phyloP scores from a whole-genome alignment of 2,888 invertebrate species.

The Drosophila formosana region DNA sequence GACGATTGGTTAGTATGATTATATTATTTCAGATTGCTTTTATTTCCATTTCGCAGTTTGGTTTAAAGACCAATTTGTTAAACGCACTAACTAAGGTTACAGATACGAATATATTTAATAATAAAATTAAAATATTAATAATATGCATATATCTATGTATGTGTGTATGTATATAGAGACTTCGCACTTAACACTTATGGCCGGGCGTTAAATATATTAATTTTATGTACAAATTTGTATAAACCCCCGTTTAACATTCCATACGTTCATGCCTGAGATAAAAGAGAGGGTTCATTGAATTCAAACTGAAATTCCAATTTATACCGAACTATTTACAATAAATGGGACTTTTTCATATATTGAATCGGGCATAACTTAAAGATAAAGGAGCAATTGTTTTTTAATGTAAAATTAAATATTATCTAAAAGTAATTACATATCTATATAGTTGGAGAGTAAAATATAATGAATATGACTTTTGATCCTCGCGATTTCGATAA shows the following conservation, averaged over 20 bases:
- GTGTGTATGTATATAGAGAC: slow-evolving; percentile 21
- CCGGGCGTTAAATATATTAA: slow-evolving; percentile 37
- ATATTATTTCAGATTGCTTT: slow-evolving; percentile 41
- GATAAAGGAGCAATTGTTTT: slow-evolving; percentile 2
- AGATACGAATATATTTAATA: slow-evolving; percentile 33
- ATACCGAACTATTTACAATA: slow-evolving; percentile 38
- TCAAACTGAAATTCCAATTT: slow-evolving; percentile 20
- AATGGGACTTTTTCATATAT: neutral
- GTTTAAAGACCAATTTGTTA: slow-evolving; percentile 53
- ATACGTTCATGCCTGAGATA: slow-evolving; percentile 44
- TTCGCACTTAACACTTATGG: slow-evolving; percentile 54
- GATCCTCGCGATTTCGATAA: slow-evolving; percentile 25
- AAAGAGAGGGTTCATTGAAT: slow-evolving; percentile 25
- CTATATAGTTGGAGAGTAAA: slow-evolving; percentile 9
- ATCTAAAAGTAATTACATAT: slow-evolving; percentile 10
- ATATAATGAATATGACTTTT: slow-evolving; percentile 37
- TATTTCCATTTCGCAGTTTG: slow-evolving; percentile 23
- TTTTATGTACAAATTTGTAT: slow-evolving; percentile 40
- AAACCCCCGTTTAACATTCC: slow-evolving; percentile 15
- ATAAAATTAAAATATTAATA: slow-evolving; percentile 18
- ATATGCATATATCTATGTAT: slow-evolving; percentile 16
- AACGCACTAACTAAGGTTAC: slow-evolving; percentile 53
- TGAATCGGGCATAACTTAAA: slow-evolving; percentile 7
- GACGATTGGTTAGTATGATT: neutral
- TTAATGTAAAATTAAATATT: slow-evolving; percentile 22